phyloP scores from a whole-genome alignment of 2,113 vertebrate species.

The Lepus americanus region DNA sequence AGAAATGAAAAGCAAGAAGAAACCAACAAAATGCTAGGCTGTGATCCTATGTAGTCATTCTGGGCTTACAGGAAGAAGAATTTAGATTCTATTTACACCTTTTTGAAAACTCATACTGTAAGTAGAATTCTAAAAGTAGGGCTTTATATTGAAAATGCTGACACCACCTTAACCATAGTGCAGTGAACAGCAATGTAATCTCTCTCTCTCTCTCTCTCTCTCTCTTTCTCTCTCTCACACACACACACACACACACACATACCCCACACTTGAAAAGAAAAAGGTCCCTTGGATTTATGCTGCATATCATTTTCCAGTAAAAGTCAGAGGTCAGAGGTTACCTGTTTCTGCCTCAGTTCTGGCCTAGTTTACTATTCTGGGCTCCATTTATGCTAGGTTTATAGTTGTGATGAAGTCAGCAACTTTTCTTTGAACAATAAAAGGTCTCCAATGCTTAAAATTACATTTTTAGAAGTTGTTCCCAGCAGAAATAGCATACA shows the following conservation, averaged over 20 bases:
- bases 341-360: slow-evolving; percentile 87
- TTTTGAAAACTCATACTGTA: slow-evolving; percentile 31
- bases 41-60: slow-evolving; percentile 42
- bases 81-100: slow-evolving; percentile 65
- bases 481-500: slow-evolving; percentile 62
- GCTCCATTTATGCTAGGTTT: slow-evolving; percentile 87
- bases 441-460: slow-evolving; percentile 85
- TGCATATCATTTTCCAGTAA: slow-evolving; percentile 89
- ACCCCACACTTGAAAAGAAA: slow-evolving; percentile 84
- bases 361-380: slow-evolving; percentile 87
- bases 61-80: slow-evolving; percentile 64
- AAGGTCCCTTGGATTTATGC: slow-evolving; percentile 88
- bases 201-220: too few relatives aligned
- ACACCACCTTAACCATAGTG: slow-evolving; percentile 68
- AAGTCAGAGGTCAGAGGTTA: slow-evolving; percentile 89
- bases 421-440: slow-evolving; percentile 87
- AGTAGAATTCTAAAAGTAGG: slow-evolving; percentile 70
- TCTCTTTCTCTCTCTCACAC: too few relatives aligned
- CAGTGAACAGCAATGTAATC: slow-evolving; percentile 62
- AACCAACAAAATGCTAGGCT: slow-evolving; percentile 24
- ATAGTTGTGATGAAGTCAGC: slow-evolving; percentile 88
- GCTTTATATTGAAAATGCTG: slow-evolving; percentile 75
- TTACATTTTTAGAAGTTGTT: slow-evolving; percentile 81
- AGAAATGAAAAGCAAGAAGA: slow-evolving; percentile 44
- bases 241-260: slow-evolving; percentile 34